Base-by-base conservation (phyloP, 2,888 invertebrate species). In the Atherix ibis region DNA sequence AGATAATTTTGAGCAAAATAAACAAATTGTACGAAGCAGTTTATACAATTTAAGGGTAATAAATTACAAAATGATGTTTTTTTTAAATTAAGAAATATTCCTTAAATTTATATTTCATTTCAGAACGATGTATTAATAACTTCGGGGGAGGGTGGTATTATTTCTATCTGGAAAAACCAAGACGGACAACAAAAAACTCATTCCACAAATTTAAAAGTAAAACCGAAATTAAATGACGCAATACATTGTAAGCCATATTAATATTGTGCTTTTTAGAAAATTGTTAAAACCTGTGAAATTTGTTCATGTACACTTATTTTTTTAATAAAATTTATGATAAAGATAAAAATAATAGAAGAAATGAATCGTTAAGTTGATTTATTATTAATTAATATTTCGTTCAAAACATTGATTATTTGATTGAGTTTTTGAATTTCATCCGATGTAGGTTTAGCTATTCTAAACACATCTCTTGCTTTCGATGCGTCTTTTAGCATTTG, bases 231-330 rank as follows among this genome's bases (percentile, higher is more conserved):
- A 5, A n/a, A 12, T 26, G 26, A n/a, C 6, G n/a, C 6, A 12
- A 26, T 10, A 26, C 26, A 26, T 26, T 5, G 10, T 10, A 26
- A 26, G n/a, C 26, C 26, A 26, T 26, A 26, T 26, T 26, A 26
- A 26, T 5, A 26, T 19, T 19, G 9, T 19, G 5, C 9, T 9
- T 19, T 19, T 19, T 6, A 19, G 9, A 19, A 19, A 19, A 19
- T 6, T 6, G 9, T 19, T 6, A 19, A 19, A 19, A 19, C 19
- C 5, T 19, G 19, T 6, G 19, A 9, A 19, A 19, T 6, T 19
- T 6, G 19, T 19, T 19, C 9, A 19, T 6, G 5, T n/a, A n/a
- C n/a, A n/a, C n/a, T n/a, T n/a, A n/a, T n/a, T n/a, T n/a, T n/a
- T n/a, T n/a, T n/a, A n/a, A n/a, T n/a, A n/a, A n/a, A n/a, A n/a